phyloP scores from a whole-genome alignment of 2,113 vertebrate species.

The Oophaga pumilio region DNA sequence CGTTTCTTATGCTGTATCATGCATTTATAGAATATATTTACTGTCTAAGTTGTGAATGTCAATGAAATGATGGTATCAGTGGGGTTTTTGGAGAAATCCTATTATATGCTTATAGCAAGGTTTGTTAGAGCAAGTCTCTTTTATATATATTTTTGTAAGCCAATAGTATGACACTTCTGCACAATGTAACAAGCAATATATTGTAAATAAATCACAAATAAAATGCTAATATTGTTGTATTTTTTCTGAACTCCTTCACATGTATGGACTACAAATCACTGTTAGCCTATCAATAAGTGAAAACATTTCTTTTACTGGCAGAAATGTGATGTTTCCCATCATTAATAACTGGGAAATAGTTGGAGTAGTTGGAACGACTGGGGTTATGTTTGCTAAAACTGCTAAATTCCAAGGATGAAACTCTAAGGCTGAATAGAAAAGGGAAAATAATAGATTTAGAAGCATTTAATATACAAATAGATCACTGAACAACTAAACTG shows the following conservation, averaged over 20 bases:
- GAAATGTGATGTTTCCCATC: background rate
- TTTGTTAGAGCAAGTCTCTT: background rate
- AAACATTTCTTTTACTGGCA: background rate
- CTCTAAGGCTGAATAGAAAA: background rate
- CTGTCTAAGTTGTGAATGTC: background rate
- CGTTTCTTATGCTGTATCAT: background rate
- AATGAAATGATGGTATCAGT: background rate
- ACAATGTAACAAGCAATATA: constrained; percentile 32
- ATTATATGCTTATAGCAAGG: background rate
- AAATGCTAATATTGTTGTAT: constrained; percentile 7
- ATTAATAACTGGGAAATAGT: background rate
- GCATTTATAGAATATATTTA: background rate
- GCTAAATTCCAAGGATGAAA: background rate
- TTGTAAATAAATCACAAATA: constrained; percentile 46
- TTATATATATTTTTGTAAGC: constrained; percentile 19
- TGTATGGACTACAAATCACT: background rate
- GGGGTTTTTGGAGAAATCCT: background rate
- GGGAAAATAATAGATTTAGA: background rate
- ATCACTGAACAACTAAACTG: background rate
- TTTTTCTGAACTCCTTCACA: background rate
- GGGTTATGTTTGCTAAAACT: background rate
- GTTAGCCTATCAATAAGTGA: background rate
- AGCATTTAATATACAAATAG: background rate
- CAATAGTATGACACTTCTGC: background rate
- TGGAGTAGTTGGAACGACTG: background rate